Evolutionary conservation across 1,140 invertebrate species (phyloP).

Genomic region (Amyelois transitella): DNA sequence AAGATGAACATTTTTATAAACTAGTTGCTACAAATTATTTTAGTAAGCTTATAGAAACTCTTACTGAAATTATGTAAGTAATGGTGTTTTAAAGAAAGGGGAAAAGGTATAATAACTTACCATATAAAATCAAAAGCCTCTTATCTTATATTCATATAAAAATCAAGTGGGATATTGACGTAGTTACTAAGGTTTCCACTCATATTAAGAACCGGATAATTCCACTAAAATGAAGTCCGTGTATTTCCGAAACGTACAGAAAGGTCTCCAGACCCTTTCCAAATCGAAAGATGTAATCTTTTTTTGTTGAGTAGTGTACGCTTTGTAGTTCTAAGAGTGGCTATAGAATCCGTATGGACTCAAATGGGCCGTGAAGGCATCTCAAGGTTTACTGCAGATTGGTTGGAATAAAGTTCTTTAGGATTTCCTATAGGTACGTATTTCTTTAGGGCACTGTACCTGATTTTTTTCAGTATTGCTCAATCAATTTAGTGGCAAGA

Average conservation of each 20-base stretch:
- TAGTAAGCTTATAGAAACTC: no score
- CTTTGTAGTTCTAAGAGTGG: background rate
- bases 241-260: background rate
- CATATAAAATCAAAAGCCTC: no score
- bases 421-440: background rate
- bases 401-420: constrained; percentile 3
- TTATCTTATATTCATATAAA: no score
- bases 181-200: background rate
- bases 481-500: background rate
- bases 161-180: no score
- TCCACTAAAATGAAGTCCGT: background rate
- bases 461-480: background rate
- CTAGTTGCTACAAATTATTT: no score
- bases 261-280: background rate
- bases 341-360: constrained; percentile 7
- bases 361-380: constrained; percentile 9
- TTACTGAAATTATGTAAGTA: no score
- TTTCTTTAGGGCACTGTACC: background rate
- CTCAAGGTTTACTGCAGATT: constrained; percentile 13
- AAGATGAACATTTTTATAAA: no score
- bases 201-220: background rate
- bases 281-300: constrained; percentile 13
- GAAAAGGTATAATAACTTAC: no score
- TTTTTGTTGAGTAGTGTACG: constrained; percentile 2
- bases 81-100: no score